Percentiles rank a stretch among this genome's conserved stretches.
These are phyloP conservation scores for Agrochola macilenta DNA, from an alignment of 2,888 invertebrate genomes.

Conservation along the genomic window DNA sequence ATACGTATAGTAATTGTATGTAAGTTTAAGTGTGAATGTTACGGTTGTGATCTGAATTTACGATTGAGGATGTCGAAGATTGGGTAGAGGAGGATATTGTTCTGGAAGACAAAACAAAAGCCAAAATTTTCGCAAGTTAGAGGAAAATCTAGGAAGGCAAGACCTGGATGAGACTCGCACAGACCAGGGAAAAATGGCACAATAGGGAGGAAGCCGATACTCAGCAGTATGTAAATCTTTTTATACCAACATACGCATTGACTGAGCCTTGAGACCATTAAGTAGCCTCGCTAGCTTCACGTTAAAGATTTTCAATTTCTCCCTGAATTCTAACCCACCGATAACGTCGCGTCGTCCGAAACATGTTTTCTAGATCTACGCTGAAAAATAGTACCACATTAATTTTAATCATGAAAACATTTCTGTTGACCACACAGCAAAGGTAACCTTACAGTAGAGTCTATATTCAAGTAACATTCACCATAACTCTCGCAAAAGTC, in stretches of 20 bases:
- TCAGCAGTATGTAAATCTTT: too few relatives aligned
- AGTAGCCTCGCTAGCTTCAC: not conserved
- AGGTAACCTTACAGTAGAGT: conserved; percentile 4
- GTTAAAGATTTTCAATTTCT: not conserved
- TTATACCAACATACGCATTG: not conserved
- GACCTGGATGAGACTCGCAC: too few relatives aligned
- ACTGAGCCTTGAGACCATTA: not conserved
- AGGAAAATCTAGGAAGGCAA: too few relatives aligned
- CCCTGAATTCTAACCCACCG: conserved; percentile 14
- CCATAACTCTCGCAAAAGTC: not conserved
- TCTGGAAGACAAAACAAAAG: too few relatives aligned
- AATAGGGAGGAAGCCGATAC: too few relatives aligned
- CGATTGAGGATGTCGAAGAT: conserved; percentile 16
- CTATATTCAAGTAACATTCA: not conserved
- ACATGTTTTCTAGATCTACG: conserved; percentile 9
- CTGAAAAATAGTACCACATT: conserved; percentile 20
- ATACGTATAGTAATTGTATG: conserved; percentile 12
- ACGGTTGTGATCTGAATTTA: conserved; percentile 11
- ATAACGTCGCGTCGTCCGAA: not conserved
- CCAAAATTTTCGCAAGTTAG: too few relatives aligned
- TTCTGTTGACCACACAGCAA: not conserved
- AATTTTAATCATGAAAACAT: conserved; percentile 15
- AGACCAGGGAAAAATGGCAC: too few relatives aligned
- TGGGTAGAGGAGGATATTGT: not conserved
- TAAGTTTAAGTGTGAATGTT: conserved; percentile 4